These are phyloP conservation scores for Stegana nigrithorax DNA, from an alignment of 2,888 invertebrate genomes.

Conservation along the genomic window DNA sequence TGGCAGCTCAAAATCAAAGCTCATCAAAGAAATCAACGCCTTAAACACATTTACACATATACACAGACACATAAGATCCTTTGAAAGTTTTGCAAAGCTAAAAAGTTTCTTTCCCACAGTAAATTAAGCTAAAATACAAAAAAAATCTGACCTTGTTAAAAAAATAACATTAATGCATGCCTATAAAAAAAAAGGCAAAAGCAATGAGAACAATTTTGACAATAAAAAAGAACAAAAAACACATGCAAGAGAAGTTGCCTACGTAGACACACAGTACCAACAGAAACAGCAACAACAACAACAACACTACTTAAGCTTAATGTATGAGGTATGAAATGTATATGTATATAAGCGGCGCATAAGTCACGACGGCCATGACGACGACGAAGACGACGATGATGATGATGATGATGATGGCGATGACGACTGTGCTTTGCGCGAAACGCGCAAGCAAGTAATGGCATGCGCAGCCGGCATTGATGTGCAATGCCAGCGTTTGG, in stretches of 20 bases:
- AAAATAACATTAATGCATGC: conserved; percentile 24
- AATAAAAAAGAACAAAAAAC: conserved; percentile 20
- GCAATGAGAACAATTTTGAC: conserved; percentile 20
- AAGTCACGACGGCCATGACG: conserved; percentile 6
- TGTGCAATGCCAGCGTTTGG: conserved; percentile 16
- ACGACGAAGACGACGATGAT: too few species aligned
- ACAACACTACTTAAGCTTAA: background rate
- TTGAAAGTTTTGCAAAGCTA: background rate
- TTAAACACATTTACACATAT: background rate
- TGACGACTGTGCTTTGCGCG: too few species aligned
- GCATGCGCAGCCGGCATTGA: too few species aligned
- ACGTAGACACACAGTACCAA: conserved; percentile 19
- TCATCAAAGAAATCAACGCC: conserved; percentile 13
- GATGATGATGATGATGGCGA: too few species aligned
- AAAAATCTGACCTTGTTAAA: conserved; percentile 52
- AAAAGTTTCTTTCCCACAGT: conserved; percentile 14
- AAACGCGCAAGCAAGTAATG: too few species aligned
- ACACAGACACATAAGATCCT: background rate
- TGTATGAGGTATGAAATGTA: conserved; percentile 5
- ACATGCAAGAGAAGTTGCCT: conserved; percentile 44
- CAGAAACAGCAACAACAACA: background rate
- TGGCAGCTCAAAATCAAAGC: too few species aligned
- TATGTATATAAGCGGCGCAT: conserved; percentile 4
- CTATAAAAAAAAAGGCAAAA: conserved; percentile 29
- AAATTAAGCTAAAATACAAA: conserved; percentile 44